Base-by-base conservation (phyloP, 2,797 vertebrate species). In the Alauda arvensis region DNA sequence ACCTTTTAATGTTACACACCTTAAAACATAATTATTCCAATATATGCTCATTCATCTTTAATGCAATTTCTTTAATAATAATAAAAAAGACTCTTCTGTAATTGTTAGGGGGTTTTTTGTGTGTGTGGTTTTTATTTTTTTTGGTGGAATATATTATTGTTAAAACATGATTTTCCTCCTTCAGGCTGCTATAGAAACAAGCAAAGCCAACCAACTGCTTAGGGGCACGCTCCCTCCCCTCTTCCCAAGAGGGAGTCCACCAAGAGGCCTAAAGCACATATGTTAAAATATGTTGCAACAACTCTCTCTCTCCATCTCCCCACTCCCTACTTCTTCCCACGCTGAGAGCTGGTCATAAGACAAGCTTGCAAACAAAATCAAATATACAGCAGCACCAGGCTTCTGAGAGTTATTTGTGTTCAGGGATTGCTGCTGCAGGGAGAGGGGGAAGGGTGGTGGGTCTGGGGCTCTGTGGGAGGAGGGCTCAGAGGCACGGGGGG, bases 1-100 rank as follows among this genome's bases (percentile, higher is more conserved):
- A 96, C 93, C 95, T 96, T 97, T 96, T 97, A 97, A 97, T 95
- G 96, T 96, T 96, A 94, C 85, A 91, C 91, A 97, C 96, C 97
- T 97, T 97, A 96, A 97, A 97, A 96, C 91, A 93, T 93, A 96
- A 97, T 97, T 97, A 97, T 97, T 96, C 93, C 95, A 95, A 96
- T 96, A 97, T 92, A 95, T 77, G 80, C 92, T 96, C 95, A 97
- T 97, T 97, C 96, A 97, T 97, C 95, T 96, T 97, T 96, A 97
- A 97, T 96, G 94, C 92, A 96, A 97, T 97, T 97, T 95, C 96
- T 94, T 95, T 96, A 95, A 96, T 94, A 96, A 95, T 94, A 92
- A 90, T 91, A 89, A 90, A 88, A 84, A 82, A 92, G 85, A 60
- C 87, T 76, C 83, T 89, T 93, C 80, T 85, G 82, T 95, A 96